These are phyloP conservation scores for Salvator merianae DNA, from an alignment of 2,113 vertebrate species.

Conservation along the genomic window DNA sequence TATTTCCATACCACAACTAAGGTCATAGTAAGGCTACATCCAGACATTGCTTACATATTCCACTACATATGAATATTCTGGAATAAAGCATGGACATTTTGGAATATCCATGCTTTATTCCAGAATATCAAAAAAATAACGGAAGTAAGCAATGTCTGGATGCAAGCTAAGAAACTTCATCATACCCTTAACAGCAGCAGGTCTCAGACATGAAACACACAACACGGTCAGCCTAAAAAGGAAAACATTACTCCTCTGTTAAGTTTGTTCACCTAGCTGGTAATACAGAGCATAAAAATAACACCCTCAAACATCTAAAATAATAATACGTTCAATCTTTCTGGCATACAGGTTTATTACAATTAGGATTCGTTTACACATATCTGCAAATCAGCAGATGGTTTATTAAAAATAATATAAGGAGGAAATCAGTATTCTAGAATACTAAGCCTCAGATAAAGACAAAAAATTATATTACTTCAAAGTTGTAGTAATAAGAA, in stretches of 20 bases:
- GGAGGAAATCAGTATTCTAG: constrained; percentile 41
- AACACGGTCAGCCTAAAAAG: neutral
- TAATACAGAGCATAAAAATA: neutral
- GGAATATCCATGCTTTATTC: no score
- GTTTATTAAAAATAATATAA: constrained; percentile 57
- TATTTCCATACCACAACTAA: neutral
- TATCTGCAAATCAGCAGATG: constrained; percentile 35
- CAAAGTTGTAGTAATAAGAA: constrained; percentile 41
- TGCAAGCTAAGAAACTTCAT: neutral
- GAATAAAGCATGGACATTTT: no score
- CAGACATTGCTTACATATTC: no score
- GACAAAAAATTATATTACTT: constrained; percentile 43
- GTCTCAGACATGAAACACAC: neutral
- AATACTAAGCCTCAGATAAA: constrained; percentile 60
- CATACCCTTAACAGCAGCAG: neutral
- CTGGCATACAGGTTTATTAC: constrained; percentile 58
- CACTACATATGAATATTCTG: no score
- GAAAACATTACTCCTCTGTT: neutral
- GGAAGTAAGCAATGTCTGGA: no score
- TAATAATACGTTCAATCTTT: constrained; percentile 53
- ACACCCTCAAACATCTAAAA: neutral
- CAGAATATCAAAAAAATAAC: no score
- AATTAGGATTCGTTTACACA: constrained; percentile 59
- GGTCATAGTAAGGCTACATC: no score
- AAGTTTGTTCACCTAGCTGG: neutral